Evolutionary conservation across 2,888 invertebrate genomes (phyloP).

Genomic region (Pyrocoelia pectoralis): DNA sequence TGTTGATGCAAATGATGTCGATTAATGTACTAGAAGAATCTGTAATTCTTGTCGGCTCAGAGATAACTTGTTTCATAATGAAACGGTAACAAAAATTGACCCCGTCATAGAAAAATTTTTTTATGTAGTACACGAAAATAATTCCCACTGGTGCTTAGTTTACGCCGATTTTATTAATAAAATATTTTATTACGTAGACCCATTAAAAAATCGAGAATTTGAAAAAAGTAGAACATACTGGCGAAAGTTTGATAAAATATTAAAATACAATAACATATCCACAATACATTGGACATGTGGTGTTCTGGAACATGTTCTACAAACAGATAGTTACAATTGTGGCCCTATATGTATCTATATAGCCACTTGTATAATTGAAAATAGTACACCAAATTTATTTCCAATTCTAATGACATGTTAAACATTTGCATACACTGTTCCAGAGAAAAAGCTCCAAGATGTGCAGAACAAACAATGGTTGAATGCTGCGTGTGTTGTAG

Average conservation of each 20-base stretch:
- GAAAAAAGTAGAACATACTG: constrained; percentile 6
- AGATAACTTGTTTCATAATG: no score
- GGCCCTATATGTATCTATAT: constrained; percentile 4
- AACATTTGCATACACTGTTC: constrained; percentile 4
- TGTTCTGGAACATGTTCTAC: background rate
- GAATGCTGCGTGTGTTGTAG: background rate
- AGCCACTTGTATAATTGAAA: background rate
- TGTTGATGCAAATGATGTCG: no score
- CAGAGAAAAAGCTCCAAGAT: background rate
- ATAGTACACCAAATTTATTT: background rate
- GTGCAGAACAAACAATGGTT: constrained; percentile 1
- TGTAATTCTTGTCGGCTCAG: no score
- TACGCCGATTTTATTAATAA: background rate
- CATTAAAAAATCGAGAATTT: constrained; percentile 1
- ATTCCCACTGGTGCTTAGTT: constrained; percentile 1
- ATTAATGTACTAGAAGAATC: no score
- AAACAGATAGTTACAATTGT: constrained; percentile 4
- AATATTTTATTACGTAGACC: constrained; percentile 1
- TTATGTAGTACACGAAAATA: background rate
- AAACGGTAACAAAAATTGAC: background rate
- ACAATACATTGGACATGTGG: background rate
- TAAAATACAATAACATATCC: background rate
- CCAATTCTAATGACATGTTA: background rate
- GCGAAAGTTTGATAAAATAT: constrained; percentile 4
- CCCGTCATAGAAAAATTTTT: background rate